Conservation (phyloP, 2,888 invertebrate genomes). For the Pseudanteris insignis region DNA sequence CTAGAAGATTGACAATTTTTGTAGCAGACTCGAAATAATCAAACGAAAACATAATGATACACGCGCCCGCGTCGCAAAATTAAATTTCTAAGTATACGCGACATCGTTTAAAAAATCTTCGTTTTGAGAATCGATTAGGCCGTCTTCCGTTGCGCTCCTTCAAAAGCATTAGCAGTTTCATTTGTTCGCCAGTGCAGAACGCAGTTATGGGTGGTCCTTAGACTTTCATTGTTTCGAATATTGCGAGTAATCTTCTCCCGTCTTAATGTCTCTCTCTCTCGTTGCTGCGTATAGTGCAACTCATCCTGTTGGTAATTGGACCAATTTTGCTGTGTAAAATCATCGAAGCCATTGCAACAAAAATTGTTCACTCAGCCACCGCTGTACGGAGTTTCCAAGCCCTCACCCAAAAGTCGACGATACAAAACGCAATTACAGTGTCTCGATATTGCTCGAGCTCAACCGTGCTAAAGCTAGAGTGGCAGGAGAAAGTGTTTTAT, state of each 20-base stretch:
- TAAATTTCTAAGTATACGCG: constrained; percentile 29
- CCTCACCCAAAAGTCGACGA: constrained; percentile 4
- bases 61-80: constrained; percentile 6
- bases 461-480: neutral
- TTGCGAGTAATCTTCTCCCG: constrained; percentile 29
- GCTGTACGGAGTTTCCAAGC: constrained; percentile 10
- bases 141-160: constrained; percentile 11
- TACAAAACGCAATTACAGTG: constrained; percentile 5
- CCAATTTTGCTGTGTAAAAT: constrained; percentile 37
- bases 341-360: constrained; percentile 27
- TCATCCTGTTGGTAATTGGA: constrained; percentile 36
- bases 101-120: constrained; percentile 14
- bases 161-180: constrained; percentile 18
- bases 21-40: constrained; percentile 1
- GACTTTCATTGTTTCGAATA: constrained; percentile 39
- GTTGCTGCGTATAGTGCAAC: constrained; percentile 13
- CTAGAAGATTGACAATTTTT: neutral
- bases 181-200: constrained; percentile 24
- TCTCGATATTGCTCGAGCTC: neutral
- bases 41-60: constrained; percentile 13
- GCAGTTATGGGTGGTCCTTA: constrained; percentile 36
- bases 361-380: constrained; percentile 3
- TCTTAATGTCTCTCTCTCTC: constrained; percentile 17
- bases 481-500: neutral
- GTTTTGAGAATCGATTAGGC: constrained; percentile 30